Evolutionary conservation across 2,888 invertebrate species (phyloP).

Genomic region (Cryptus armator): DNA sequence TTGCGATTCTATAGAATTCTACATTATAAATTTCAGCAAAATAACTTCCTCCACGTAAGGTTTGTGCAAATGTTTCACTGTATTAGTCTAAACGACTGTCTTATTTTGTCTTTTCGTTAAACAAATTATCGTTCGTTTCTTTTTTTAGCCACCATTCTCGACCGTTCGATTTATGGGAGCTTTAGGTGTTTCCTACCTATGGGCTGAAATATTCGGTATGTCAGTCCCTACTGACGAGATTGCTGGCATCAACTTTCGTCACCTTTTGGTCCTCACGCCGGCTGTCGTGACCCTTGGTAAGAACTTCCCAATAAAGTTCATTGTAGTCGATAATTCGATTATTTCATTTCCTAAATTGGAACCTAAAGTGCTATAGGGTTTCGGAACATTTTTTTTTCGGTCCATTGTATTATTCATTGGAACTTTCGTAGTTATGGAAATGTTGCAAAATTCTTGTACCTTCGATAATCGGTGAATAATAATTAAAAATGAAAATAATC

Average conservation of each 20-base stretch:
- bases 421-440: too few species aligned
- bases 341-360: too few species aligned
- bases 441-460: too few species aligned
- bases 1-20: too few species aligned
- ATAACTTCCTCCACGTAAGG: not conserved
- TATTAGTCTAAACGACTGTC: not conserved
- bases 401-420: too few species aligned
- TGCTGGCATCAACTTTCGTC: constrained; percentile 90
- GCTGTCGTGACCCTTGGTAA: constrained; percentile 91
- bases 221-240: constrained; percentile 93
- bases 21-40: too few species aligned
- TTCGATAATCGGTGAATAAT: too few species aligned
- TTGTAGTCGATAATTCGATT: not conserved
- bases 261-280: constrained; percentile 91
- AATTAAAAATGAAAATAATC: too few species aligned
- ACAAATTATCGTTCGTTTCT: constrained; percentile 2
- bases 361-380: too few species aligned
- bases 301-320: constrained; percentile 47
- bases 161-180: constrained; percentile 92
- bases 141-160: constrained; percentile 92
- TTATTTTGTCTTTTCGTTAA: not conserved
- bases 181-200: constrained; percentile 92
- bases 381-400: too few species aligned
- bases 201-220: constrained; percentile 91
- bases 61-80: not conserved